These are phyloP conservation scores for Acanthurus tractus DNA, from an alignment of 2,797 vertebrate genomes.

Conservation along the genomic window DNA sequence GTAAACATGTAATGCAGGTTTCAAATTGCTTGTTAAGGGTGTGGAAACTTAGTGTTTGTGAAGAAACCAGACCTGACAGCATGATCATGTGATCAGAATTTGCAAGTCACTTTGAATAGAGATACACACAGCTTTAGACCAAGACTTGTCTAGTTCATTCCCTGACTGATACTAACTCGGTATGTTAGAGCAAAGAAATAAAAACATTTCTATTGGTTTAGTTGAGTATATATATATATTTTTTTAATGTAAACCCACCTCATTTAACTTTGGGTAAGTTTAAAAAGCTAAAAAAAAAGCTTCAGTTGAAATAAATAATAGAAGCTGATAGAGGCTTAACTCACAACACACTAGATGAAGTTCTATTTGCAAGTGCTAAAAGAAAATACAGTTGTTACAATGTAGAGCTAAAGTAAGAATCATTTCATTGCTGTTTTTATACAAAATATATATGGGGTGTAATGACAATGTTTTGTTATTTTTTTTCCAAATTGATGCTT, in stretches of 20 bases:
- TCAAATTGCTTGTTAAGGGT: conserved; percentile 61
- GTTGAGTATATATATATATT: neutral
- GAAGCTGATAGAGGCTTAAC: neutral
- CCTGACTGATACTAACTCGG: neutral
- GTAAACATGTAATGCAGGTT: conserved; percentile 40
- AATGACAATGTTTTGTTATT: conserved; percentile 10
- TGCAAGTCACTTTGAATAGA: conserved; percentile 69
- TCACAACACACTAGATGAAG: neutral
- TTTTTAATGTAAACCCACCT: neutral
- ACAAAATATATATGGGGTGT: conserved; percentile 6
- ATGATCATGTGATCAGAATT: conserved; percentile 56
- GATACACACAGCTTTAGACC: neutral
- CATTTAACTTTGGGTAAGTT: conserved; percentile 23
- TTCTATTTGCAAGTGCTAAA: neutral
- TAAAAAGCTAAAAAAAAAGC: conserved; percentile 8
- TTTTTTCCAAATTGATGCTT: neutral
- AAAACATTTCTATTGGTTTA: neutral
- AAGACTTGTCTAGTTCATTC: neutral
- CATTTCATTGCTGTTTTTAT: neutral
- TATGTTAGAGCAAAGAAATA: neutral
- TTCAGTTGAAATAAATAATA: neutral
- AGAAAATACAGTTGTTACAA: neutral
- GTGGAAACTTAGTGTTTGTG: conserved; percentile 37
- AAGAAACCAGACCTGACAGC: neutral
- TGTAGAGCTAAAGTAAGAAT: neutral